A percentile compares a stretch with the other conserved stretches of the same genome.
phyloP scores from a whole-genome alignment of 2,113 vertebrate genomes.

The Bufo gargarizans region DNA sequence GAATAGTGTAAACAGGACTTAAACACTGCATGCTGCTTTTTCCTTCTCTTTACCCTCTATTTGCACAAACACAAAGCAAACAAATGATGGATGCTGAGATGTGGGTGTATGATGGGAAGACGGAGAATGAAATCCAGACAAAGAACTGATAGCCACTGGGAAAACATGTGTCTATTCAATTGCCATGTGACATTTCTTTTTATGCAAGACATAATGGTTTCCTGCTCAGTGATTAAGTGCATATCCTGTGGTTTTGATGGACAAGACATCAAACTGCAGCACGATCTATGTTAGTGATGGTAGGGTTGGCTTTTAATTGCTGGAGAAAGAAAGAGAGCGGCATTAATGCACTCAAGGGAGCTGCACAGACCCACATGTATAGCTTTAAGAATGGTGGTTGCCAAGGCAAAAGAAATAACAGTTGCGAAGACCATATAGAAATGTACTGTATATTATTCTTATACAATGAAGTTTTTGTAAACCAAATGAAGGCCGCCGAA shows the following conservation, averaged over 20 bases:
- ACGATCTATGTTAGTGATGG: conserved; percentile 2
- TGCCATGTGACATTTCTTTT: conserved; percentile 36
- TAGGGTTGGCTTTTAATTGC: conserved; percentile 44
- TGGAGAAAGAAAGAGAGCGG: conserved; percentile 1
- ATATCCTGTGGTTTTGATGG: conserved; percentile 50
- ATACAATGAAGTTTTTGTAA: not conserved
- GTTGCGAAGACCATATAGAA: not conserved
- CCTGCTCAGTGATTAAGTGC: conserved; percentile 47
- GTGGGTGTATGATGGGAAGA: conserved; percentile 58
- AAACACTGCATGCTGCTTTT: conserved; percentile 37
- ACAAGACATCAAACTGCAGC: conserved; percentile 41
- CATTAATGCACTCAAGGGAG: conserved; percentile 16
- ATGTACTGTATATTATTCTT: not conserved
- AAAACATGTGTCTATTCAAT: conserved; percentile 45
- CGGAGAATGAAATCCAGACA: conserved; percentile 36
- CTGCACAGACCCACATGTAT: not conserved
- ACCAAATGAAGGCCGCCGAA: too few relatives aligned
- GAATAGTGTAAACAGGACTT: conserved; percentile 1
- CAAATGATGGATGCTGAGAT: conserved; percentile 47
- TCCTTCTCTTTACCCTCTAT: conserved; percentile 9
- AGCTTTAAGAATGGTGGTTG: not conserved
- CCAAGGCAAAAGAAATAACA: not conserved
- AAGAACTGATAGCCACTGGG: conserved; percentile 53
- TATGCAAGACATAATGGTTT: conserved; percentile 51
- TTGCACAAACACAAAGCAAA: conserved; percentile 56